Conservation (phyloP, 2,797 vertebrate genomes). For the Todus mexicanus region DNA sequence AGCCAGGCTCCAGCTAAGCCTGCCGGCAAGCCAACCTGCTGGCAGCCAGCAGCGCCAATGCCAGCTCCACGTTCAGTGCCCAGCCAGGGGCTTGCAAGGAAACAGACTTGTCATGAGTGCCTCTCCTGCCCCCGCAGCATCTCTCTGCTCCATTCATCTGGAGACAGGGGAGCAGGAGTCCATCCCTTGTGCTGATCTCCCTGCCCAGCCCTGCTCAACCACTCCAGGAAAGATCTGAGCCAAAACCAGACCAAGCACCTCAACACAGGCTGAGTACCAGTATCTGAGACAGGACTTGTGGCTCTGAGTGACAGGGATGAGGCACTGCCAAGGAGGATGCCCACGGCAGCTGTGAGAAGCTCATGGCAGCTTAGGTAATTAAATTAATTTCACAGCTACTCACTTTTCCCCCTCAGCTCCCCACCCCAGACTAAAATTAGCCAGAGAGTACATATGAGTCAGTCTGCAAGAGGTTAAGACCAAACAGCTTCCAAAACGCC, state of each 20-base stretch:
- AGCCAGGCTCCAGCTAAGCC: background rate
- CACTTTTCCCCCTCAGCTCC: conserved; percentile 17
- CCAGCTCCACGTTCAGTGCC: background rate
- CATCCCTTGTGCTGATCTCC: background rate
- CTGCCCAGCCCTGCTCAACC: background rate
- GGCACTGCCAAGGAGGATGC: background rate
- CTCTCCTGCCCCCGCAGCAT: background rate
- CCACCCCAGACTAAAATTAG: conserved; percentile 60
- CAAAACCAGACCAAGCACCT: background rate
- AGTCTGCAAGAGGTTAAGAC: conserved; percentile 32
- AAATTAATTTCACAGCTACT: conserved; percentile 59
- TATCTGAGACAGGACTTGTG: background rate
- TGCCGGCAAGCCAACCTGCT: background rate
- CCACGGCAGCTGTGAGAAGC: conserved; percentile 43
- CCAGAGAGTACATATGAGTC: conserved; percentile 44
- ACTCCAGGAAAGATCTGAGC: background rate
- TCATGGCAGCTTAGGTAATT: conserved; percentile 43
- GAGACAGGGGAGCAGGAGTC: background rate
- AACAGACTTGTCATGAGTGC: background rate
- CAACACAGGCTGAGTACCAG: background rate
- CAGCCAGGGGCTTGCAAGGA: background rate
- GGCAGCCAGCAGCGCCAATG: background rate
- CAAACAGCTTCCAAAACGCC: background rate
- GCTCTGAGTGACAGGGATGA: background rate
- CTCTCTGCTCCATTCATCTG: background rate